These are phyloP conservation scores for Antheraea yamamai DNA, from an alignment of 2,888 invertebrate genomes.

Conservation along the genomic window DNA sequence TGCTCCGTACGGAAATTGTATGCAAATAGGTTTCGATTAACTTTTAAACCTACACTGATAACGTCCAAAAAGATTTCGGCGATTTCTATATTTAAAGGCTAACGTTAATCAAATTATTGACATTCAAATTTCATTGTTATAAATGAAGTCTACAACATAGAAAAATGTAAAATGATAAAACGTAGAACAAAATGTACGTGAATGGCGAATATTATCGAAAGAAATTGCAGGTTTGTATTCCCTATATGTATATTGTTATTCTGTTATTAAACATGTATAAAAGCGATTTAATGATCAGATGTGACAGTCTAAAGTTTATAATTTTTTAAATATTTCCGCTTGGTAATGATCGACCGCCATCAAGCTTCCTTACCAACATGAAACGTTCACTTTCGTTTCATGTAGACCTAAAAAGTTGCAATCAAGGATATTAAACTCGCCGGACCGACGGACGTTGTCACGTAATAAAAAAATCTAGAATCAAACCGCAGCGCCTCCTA, in stretches of 20 bases:
- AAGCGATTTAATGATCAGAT: background rate
- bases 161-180: slow-evolving; percentile 4
- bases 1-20: background rate
- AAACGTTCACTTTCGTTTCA: too few species aligned
- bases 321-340: too few species aligned
- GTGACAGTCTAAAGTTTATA: background rate
- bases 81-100: slow-evolving; percentile 7
- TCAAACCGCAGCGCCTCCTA: too few species aligned
- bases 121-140: background rate
- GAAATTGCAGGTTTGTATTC: slow-evolving; percentile 1
- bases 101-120: background rate
- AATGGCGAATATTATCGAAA: background rate
- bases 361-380: too few species aligned
- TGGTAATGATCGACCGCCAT: too few species aligned
- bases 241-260: background rate
- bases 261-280: background rate
- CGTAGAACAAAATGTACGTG: background rate
- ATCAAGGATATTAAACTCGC: too few species aligned
- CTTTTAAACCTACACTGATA: background rate
- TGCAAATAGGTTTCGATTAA: background rate
- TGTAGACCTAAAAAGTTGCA: too few species aligned
- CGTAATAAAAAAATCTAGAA: too few species aligned
- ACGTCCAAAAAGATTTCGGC: background rate
- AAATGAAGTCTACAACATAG: background rate
- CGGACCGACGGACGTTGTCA: too few species aligned